phyloP scores from a whole-genome alignment of 2,797 vertebrate species.

The Poliocrania exsul region DNA sequence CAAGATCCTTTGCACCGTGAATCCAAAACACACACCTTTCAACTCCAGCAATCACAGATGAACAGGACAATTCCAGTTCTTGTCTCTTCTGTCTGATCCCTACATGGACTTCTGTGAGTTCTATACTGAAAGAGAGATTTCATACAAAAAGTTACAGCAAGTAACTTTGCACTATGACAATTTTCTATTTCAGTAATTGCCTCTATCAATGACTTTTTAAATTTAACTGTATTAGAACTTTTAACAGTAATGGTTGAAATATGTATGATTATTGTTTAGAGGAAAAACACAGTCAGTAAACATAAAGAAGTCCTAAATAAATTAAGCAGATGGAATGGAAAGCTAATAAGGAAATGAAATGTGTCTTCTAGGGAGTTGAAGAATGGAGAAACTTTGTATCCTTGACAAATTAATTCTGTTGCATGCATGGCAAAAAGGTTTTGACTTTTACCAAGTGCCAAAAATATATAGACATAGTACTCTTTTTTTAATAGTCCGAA shows the following conservation, averaged over 20 bases:
- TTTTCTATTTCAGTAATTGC: not conserved
- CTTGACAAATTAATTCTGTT: not conserved
- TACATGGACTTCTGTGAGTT: conserved; percentile 79
- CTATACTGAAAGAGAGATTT: conserved; percentile 81
- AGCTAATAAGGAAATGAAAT: not conserved
- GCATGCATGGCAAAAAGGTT: not conserved
- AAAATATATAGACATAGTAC: not conserved
- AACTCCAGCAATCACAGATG: conserved; percentile 76
- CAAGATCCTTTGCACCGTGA: not conserved
- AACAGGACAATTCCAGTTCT: conserved; percentile 84
- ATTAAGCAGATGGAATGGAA: not conserved
- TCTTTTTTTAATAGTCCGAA: not conserved
- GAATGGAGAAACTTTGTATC: not conserved
- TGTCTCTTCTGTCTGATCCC: conserved; percentile 78
- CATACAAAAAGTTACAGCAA: not conserved
- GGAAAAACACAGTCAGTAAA: not conserved
- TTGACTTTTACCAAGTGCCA: not conserved
- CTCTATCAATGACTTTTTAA: not conserved
- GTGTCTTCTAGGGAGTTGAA: not conserved
- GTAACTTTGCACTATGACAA: not conserved
- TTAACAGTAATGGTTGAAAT: not conserved
- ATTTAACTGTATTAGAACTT: not conserved
- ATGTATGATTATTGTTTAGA: not conserved
- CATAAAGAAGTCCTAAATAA: not conserved
- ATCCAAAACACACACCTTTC: conserved; percentile 78